These are phyloP conservation scores for Excalfactoria chinensis DNA, from an alignment of 2,113 vertebrate genomes.

Conservation along the genomic window DNA sequence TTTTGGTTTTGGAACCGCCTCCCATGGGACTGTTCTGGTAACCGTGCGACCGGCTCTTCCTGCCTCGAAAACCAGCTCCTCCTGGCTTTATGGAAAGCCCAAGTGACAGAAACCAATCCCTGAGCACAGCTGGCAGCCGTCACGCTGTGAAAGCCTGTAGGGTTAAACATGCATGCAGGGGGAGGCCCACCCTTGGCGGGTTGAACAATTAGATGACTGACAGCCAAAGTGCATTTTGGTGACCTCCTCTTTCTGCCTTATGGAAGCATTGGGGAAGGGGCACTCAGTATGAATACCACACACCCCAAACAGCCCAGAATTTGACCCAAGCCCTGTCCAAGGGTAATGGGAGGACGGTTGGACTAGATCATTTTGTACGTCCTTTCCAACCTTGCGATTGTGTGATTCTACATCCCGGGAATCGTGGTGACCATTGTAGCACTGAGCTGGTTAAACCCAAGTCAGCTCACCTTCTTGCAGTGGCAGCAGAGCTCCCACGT, in stretches of 20 bases:
- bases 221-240: neutral
- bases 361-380: too few species aligned
- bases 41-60: neutral
- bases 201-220: neutral
- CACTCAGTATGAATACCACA: too few species aligned
- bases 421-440: neutral
- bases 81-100: neutral
- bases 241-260: neutral
- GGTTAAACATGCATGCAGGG: neutral
- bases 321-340: neutral
- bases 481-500: neutral
- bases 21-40: neutral
- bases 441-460: neutral
- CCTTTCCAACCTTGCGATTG: too few species aligned
- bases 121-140: neutral
- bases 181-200: neutral
- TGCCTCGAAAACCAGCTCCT: neutral
- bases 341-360: too few species aligned
- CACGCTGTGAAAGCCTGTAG: neutral
- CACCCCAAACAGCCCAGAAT: neutral
- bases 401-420: too few species aligned
- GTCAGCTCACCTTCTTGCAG: neutral
- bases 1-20: neutral
- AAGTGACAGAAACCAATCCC: neutral
- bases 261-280: neutral